These are phyloP conservation scores for Pholis gunnellus DNA, from an alignment of 2,113 vertebrate genomes.

Conservation along the genomic window DNA sequence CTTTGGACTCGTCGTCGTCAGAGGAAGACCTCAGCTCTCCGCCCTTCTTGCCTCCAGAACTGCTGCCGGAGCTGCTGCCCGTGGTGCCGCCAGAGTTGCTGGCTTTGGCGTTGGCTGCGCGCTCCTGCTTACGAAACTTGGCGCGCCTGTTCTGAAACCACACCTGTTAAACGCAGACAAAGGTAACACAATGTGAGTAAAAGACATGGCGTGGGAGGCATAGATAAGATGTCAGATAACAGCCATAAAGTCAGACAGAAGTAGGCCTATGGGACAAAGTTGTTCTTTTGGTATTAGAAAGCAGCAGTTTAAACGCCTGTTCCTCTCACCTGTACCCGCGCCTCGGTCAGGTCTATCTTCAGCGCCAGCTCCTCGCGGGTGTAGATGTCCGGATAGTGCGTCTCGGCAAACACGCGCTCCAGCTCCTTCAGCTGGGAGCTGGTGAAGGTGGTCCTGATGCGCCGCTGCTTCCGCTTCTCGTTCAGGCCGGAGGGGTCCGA, in stretches of 20 bases:
- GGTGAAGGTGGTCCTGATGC: slow-evolving; percentile 96
- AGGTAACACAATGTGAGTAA: not conserved
- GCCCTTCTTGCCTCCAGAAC: slow-evolving; percentile 85
- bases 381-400: slow-evolving; percentile 94
- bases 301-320: not conserved
- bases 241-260: not conserved
- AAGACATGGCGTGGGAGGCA: not conserved
- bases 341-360: slow-evolving; percentile 97
- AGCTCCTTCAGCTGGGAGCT: slow-evolving; percentile 96
- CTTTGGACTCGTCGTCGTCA: slow-evolving; percentile 95
- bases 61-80: slow-evolving; percentile 58
- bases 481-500: slow-evolving; percentile 93
- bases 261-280: not conserved
- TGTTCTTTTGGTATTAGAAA: not conserved
- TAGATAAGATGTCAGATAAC: not conserved
- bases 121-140: slow-evolving; percentile 96
- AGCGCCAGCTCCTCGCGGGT: slow-evolving; percentile 95
- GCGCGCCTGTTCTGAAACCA: slow-evolving; percentile 98
- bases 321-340: slow-evolving; percentile 90
- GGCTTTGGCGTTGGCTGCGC: slow-evolving; percentile 91
- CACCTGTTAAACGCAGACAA: slow-evolving; percentile 83
- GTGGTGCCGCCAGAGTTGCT: slow-evolving; percentile 71
- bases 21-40: slow-evolving; percentile 89
- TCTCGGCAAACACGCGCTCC: slow-evolving; percentile 95
- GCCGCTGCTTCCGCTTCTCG: slow-evolving; percentile 95